phyloP scores from a whole-genome alignment of 2,797 vertebrate genomes.

The Tragelaphus oryx region DNA sequence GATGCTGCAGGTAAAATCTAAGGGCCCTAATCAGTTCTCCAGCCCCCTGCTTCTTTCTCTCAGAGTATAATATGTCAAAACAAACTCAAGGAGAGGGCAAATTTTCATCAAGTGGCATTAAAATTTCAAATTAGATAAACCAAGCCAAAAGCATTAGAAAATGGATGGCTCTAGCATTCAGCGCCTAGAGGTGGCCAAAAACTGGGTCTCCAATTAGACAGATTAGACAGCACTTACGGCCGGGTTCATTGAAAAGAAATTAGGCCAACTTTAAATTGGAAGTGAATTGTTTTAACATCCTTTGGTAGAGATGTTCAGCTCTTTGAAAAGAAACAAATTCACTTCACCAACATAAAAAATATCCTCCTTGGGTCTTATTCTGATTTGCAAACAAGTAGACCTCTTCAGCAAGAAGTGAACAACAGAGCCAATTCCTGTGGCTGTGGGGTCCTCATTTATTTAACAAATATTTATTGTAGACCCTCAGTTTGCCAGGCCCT shows the following conservation, averaged over 20 bases:
- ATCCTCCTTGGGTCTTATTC: conserved; percentile 44
- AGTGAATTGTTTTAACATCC: conserved; percentile 57
- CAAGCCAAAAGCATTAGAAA: conserved; percentile 62
- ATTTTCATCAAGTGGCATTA: conserved; percentile 59
- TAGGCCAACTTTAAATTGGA: conserved; percentile 64
- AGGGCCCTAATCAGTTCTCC: conserved; percentile 24
- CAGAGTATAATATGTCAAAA: conserved; percentile 58
- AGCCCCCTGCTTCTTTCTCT: conserved; percentile 21
- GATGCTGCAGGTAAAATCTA: conserved; percentile 70
- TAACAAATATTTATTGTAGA: conserved; percentile 50
- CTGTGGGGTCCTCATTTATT: conserved; percentile 56
- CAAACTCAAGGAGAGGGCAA: conserved; percentile 53
- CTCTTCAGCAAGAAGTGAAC: conserved; percentile 48
- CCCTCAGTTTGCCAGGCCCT: not conserved
- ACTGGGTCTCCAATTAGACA: conserved; percentile 60
- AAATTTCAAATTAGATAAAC: conserved; percentile 74
- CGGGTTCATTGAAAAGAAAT: conserved; percentile 67
- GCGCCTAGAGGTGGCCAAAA: conserved; percentile 27
- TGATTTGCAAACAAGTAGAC: conserved; percentile 59
- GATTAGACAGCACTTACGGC: conserved; percentile 59
- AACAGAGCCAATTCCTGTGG: conserved; percentile 18
- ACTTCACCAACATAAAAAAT: conserved; percentile 52
- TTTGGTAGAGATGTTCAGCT: conserved; percentile 56
- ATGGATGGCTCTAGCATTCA: conserved; percentile 58
- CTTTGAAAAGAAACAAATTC: conserved; percentile 64